Base-by-base conservation (phyloP, 2,797 vertebrate genomes). In the Lepidocolaptes lacrymiger region DNA sequence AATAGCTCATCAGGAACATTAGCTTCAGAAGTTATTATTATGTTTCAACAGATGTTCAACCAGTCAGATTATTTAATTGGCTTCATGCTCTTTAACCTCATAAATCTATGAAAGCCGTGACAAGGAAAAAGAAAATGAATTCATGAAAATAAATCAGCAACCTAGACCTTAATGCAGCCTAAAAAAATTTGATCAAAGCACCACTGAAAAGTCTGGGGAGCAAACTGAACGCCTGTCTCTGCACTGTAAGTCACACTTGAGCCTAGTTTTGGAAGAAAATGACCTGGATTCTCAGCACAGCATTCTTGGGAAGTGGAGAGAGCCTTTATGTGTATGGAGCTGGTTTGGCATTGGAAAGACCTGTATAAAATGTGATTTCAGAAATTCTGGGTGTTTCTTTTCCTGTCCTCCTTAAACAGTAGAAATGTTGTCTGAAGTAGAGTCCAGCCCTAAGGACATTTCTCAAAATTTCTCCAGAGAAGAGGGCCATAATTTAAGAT, bases 21-120 rank as follows among this genome's bases (percentile, higher is more conserved):
- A 83, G 52, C 62, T 88, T 81, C 81, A 81, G 68, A 83, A 67
- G 66, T 94, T 88, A 77, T 88, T 92, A 76, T 80, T 88, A 56
- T 92, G 87, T 93, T 93, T 92, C 91, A 88, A 93, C 95, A 96
- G 91, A 93, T 96, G 87, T 94, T 96, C 91, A 94, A 27, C 82
- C 71, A 95, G 82, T 96, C 89, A 91, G 85, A 84, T 90, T 93
- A 95, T 93, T 96, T 94, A 94, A 95, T 96, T 93, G 93, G 69
- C 82, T 96, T 84, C 89, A 86, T 76, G 92, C 58, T 93, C 85
- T 94, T 94, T 94, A 89, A 88, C 91, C 82, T 94, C 87, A 90
- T 93, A 92, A 88, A 95, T 94, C 89, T 88, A 73, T 78, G 91
- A 77, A 92, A 89, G 62, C 69, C 89, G 55, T 89, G 76, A 88